A percentile compares a stretch with the other conserved stretches of the same genome.
phyloP scores from a whole-genome alignment of 2,113 vertebrate genomes.

The Scytalopus superciliaris region DNA sequence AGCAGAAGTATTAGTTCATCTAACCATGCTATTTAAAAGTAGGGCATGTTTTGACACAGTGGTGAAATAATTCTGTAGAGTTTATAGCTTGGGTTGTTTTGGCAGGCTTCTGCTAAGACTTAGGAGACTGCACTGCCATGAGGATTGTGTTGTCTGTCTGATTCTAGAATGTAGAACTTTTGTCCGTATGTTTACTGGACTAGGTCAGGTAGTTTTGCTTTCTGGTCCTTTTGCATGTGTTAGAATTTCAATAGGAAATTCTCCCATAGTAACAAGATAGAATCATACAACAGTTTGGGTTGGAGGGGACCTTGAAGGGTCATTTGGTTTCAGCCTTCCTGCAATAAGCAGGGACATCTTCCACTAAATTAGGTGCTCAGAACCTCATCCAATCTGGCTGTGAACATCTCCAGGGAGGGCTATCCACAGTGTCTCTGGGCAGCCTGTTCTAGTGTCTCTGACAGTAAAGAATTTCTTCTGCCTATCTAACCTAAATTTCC shows the following conservation, averaged over 20 bases:
- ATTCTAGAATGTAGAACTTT: constrained; percentile 49
- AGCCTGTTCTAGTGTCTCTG: not conserved
- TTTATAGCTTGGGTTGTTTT: constrained; percentile 44
- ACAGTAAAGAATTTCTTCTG: not conserved
- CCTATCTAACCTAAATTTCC: not conserved
- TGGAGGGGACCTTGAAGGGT: not conserved
- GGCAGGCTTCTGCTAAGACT: constrained; percentile 4
- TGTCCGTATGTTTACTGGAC: constrained; percentile 2
- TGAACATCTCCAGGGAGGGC: not conserved
- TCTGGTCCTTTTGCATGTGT: not conserved
- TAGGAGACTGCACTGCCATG: not conserved
- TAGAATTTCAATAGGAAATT: not conserved
- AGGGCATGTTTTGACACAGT: constrained; percentile 2
- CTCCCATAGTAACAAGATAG: not conserved
- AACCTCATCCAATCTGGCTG: not conserved
- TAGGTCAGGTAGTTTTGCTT: constrained; percentile 21
- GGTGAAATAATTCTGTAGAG: constrained; percentile 49
- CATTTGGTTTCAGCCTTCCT: fast-evolving
- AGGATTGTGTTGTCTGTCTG: constrained; percentile 36
- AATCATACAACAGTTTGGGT: not conserved
- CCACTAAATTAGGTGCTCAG: not conserved
- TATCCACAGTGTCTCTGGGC: not conserved
- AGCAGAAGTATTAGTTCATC: not conserved
- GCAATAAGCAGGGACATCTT: too few relatives aligned
- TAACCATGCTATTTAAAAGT: constrained; percentile 36